Evolutionary conservation across 2,888 invertebrate species (phyloP).

Genomic region (Lasioglossum morio): DNA sequence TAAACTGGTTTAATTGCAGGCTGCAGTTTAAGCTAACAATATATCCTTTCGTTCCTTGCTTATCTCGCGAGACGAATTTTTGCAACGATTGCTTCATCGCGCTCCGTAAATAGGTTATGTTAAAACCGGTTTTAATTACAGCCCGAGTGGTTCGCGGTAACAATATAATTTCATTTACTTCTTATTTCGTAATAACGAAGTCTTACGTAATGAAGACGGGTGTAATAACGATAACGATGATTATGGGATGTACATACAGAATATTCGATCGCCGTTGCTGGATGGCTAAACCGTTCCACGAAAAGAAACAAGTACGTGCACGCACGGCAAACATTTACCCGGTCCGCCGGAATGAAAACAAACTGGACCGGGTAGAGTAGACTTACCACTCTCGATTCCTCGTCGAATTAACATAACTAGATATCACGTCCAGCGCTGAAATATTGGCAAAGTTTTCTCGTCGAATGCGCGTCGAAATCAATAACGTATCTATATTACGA

Average conservation of each 20-base stretch:
- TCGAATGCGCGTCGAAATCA: too few relatives aligned
- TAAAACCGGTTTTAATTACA: background rate
- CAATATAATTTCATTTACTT: background rate
- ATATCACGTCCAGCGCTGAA: background rate
- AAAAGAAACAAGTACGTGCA: slow-evolving; percentile 29
- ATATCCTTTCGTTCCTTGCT: background rate
- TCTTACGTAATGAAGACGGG: background rate
- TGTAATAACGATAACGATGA: background rate
- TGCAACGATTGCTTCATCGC: too few relatives aligned
- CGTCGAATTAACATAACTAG: slow-evolving; percentile 35
- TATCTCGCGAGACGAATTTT: background rate
- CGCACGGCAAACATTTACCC: slow-evolving; percentile 27
- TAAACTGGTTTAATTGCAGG: background rate
- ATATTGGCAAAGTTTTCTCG: too few relatives aligned
- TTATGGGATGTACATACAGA: background rate
- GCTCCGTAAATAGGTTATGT: background rate
- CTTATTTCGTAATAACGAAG: background rate
- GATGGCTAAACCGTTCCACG: background rate
- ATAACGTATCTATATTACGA: too few relatives aligned
- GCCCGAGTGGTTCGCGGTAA: background rate
- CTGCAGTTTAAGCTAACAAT: background rate
- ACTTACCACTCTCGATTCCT: slow-evolving; percentile 1
- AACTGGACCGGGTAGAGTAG: slow-evolving; percentile 6
- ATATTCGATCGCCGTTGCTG: background rate
- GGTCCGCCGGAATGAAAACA: slow-evolving; percentile 10